These are phyloP conservation scores for Origma solitaria DNA, from an alignment of 2,113 vertebrate species.

Conservation along the genomic window DNA sequence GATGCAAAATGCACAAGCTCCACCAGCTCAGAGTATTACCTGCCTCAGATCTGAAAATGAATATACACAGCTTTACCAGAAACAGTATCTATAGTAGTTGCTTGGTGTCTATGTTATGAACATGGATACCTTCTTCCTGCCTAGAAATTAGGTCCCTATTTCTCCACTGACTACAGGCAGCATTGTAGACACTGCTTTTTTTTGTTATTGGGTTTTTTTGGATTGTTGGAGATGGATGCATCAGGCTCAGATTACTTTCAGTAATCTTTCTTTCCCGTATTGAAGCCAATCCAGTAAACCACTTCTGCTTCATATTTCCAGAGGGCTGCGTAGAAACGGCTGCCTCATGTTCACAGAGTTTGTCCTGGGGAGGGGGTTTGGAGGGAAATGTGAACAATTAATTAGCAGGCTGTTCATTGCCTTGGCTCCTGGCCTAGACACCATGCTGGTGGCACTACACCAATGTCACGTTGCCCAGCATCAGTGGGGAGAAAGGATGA, in stretches of 20 bases:
- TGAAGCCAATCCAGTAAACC: background rate
- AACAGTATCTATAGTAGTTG: background rate
- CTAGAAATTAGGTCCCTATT: background rate
- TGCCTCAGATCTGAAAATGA: background rate
- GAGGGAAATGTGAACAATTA: slow-evolving; percentile 19
- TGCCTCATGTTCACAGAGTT: background rate
- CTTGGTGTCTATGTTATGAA: background rate
- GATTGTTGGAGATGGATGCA: background rate
- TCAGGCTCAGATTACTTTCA: background rate
- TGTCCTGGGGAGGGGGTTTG: background rate
- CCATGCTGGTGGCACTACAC: background rate
- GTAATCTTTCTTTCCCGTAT: background rate
- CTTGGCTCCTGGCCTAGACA: background rate
- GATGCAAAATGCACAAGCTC: background rate
- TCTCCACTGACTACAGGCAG: background rate
- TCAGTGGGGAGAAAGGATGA: background rate
- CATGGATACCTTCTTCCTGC: background rate
- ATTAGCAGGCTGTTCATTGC: slow-evolving; percentile 21
- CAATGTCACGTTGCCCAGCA: background rate
- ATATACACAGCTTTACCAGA: background rate
- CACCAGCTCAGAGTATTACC: background rate
- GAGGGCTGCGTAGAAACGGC: background rate
- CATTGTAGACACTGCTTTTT: background rate
- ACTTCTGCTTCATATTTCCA: background rate
- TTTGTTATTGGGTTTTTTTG: background rate